A percentile compares a stretch with the other conserved stretches of the same genome.
phyloP scores from a whole-genome alignment of 2,113 vertebrate species.

The Cheirogaleus medius region DNA sequence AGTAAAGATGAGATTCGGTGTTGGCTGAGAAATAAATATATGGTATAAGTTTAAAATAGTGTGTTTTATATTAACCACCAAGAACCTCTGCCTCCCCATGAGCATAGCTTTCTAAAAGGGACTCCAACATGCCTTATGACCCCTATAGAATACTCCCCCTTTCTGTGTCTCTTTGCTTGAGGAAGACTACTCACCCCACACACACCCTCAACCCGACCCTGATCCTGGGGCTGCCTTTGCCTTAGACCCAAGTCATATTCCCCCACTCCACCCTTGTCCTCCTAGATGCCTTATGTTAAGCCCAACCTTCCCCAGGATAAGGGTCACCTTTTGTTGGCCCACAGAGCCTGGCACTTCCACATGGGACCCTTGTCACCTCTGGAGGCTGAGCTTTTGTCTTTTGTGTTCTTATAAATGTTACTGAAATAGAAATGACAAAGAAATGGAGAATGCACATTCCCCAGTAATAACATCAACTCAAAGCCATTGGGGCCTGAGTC shows the following conservation, averaged over 20 bases:
- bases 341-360: background rate
- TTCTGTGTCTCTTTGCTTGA: background rate
- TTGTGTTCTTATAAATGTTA: background rate
- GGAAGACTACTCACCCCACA: background rate
- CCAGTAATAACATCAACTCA: background rate
- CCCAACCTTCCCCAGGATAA: background rate
- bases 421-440: background rate
- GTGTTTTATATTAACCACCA: background rate
- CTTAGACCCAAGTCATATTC: background rate
- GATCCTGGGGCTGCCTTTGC: background rate
- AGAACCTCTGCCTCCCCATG: background rate
- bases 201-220: background rate
- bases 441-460: background rate
- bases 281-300: background rate
- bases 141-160: too few species aligned
- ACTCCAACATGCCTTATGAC: background rate
- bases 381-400: background rate
- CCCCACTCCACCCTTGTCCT: background rate
- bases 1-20: background rate
- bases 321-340: background rate
- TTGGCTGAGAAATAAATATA: background rate
- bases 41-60: background rate
- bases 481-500: background rate
- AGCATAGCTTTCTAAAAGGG: background rate
- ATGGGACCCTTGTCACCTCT: background rate